Conservation (phyloP, 2,797 vertebrate species). For the Pogoniulus pusillus region DNA sequence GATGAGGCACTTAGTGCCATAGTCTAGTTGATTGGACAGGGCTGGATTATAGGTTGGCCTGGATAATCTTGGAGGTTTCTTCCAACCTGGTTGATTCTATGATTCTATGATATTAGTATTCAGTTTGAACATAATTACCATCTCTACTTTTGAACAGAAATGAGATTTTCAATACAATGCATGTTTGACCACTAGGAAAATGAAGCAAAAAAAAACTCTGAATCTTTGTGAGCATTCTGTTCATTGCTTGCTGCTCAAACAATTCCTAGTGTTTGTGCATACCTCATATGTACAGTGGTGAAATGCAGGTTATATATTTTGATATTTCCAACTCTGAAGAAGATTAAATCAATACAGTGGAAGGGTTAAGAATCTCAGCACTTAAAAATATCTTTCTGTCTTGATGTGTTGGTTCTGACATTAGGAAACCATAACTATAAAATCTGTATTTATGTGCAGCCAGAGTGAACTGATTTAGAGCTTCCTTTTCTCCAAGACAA, state of each 20-base stretch:
- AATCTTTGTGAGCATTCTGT: neutral
- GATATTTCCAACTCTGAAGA: neutral
- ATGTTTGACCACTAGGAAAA: neutral
- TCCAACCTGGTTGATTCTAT: too few species aligned
- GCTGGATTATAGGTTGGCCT: too few species aligned
- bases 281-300: neutral
- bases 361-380: neutral
- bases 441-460: conserved; percentile 45
- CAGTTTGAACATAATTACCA: neutral
- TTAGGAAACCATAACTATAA: conserved; percentile 38
- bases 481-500: conserved; percentile 56
- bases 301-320: neutral
- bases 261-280: neutral
- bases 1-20: too few species aligned
- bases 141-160: neutral
- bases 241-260: neutral
- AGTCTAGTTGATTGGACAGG: too few species aligned
- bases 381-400: neutral
- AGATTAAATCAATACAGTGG: neutral
- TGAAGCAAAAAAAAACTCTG: neutral
- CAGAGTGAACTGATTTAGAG: conserved; percentile 60
- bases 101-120: neutral
- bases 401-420: conserved; percentile 36
- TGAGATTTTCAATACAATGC: neutral
- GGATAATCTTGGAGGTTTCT: too few species aligned